Evolutionary conservation across 1,140 invertebrate genomes (phyloP), one percentile per base, ranked within the genome.

Genomic region (Potamilus streckersoni): DNA sequence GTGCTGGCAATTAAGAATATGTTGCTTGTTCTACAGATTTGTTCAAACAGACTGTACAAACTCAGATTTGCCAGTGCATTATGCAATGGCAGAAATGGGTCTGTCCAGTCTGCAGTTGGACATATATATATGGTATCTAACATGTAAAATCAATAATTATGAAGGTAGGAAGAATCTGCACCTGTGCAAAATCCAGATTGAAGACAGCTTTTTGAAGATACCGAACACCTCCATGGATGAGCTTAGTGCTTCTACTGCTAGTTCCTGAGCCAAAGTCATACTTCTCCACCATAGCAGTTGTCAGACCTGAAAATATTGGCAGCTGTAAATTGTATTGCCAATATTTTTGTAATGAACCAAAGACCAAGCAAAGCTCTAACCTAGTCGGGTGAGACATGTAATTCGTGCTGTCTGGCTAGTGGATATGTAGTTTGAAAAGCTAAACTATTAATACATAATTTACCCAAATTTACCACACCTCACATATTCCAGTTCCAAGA

Each of bases 231-330:
- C 98, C 98, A 90, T 99, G 98, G 83, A 99, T 98, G 2, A 99
- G 92, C 91, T 99, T 99, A 1, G 98, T 99, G 84, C 96, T 97
- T 73, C 91, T 80, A 75, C 96, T 98, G 55, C 96, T 98, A 0
- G 98, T 99, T 20, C 98, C 98, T 74, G 96, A 97, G 12, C 96
- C 94, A 92, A 99, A 99, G 89, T 99, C 98, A 90, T 99, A 98
- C 69, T 94, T 93, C 90, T 99, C 98, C 2, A 99, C 95, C 56
- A 99, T 88, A 0, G 97, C 97, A 17, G 98, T 99, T 87, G 97
- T 98, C 59, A 99, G 91, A 70, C 97, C 95, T 96, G 80, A 49
- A 79, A 83, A 76, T 16, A 61, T n/a, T 61, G 20, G 8, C 38
- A 38, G 38, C 8, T 6, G 8, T 38, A 61, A n/a, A 61, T 61